Conservation (phyloP, 2,797 vertebrate genomes). For the Lepidocolaptes lacrymiger region DNA sequence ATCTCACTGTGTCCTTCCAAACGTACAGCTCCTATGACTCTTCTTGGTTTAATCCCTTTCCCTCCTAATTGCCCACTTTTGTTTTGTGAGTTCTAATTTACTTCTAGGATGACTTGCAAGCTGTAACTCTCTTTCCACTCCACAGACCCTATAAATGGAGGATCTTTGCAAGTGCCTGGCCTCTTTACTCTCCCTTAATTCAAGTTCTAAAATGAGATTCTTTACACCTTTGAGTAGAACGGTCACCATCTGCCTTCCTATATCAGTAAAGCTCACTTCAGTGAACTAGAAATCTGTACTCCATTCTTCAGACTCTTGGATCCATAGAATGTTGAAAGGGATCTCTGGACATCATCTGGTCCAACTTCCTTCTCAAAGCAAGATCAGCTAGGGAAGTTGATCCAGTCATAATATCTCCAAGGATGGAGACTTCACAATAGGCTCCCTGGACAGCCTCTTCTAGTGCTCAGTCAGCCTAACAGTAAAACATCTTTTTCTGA, state of each 20-base stretch:
- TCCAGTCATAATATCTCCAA: background rate
- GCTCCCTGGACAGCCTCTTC: background rate
- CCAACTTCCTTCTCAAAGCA: background rate
- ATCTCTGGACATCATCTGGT: background rate
- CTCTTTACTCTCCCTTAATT: constrained; percentile 48
- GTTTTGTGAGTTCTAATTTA: background rate
- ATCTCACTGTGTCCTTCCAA: background rate
- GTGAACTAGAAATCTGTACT: constrained; percentile 23
- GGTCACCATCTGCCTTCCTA: constrained; percentile 50
- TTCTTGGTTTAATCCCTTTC: background rate
- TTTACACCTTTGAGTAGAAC: constrained; percentile 45
- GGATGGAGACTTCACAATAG: background rate
- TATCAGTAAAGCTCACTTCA: constrained; percentile 2
- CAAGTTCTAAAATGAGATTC: constrained; percentile 42
- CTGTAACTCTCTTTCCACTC: background rate
- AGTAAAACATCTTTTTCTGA: background rate
- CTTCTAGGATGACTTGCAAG: background rate
- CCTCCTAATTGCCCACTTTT: background rate
- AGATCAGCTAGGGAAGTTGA: background rate
- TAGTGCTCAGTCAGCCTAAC: background rate
- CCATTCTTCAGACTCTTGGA: background rate
- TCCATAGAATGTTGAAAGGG: background rate
- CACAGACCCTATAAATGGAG: constrained; percentile 16
- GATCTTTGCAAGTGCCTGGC: constrained; percentile 6
- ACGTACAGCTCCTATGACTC: background rate